A percentile compares a stretch with the other conserved stretches of the same genome.
Evolutionary conservation across 2,113 vertebrate species (phyloP).

Genomic region (Urocolius indicus): DNA sequence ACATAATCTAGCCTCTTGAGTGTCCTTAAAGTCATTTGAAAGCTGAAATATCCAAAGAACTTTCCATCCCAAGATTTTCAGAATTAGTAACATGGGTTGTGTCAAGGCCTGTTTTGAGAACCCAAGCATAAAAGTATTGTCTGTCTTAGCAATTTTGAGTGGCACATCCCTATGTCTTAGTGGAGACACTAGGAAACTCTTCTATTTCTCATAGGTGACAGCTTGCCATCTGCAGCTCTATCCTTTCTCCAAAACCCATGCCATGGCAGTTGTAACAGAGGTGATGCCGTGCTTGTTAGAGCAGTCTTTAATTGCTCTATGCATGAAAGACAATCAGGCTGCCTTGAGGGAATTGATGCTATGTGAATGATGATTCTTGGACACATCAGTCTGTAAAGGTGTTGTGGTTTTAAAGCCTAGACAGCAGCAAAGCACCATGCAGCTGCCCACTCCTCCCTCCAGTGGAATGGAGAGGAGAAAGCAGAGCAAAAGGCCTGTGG

Average conservation of each 20-base stretch:
- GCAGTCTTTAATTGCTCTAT: neutral
- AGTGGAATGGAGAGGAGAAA: too few species aligned
- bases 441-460: too few species aligned
- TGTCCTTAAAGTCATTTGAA: neutral
- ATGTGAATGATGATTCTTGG: neutral
- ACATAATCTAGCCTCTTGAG: neutral
- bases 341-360: neutral
- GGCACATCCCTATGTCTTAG: neutral
- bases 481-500: too few species aligned
- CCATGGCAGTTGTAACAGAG: neutral
- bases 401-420: too few species aligned
- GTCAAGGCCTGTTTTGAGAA: neutral
- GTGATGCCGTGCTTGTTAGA: conserved; percentile 15
- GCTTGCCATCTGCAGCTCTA: neutral
- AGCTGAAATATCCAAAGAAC: neutral
- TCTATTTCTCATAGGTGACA: neutral
- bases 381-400: neutral
- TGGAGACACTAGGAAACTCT: neutral
- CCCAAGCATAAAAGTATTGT: neutral
- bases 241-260: neutral
- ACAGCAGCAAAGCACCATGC: too few species aligned
- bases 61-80: neutral
- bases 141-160: neutral
- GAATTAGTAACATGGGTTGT: neutral
- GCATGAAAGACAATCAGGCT: neutral